A percentile compares a stretch with the other conserved stretches of the same genome.
Conservation (phyloP, 1,140 invertebrate genomes). For the Lordiphosa collinella region DNA sequence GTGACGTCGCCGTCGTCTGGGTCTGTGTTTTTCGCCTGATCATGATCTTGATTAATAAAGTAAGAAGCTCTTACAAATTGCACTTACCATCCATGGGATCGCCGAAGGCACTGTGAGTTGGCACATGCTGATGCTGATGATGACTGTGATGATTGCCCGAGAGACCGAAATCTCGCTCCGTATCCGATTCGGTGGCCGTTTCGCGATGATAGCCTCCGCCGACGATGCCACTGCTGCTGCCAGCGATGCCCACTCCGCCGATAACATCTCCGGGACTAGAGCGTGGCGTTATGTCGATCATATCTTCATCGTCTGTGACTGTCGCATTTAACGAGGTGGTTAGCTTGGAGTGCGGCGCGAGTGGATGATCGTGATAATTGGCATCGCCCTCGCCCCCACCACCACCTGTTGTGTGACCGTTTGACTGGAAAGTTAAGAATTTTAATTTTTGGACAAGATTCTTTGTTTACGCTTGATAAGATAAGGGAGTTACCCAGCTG, state of each 20-base stretch:
- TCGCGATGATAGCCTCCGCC: constrained; percentile 50
- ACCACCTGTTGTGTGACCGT: constrained; percentile 61
- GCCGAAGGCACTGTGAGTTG: constrained; percentile 78
- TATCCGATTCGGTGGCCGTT: constrained; percentile 68
- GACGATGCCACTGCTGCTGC: constrained; percentile 17
- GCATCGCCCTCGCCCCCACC: constrained; percentile 33
- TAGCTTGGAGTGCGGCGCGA: constrained; percentile 52
- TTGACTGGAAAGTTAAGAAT: constrained; percentile 47
- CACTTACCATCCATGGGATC: constrained; percentile 75
- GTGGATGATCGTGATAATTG: constrained; percentile 58
- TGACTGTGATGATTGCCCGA: constrained; percentile 40
- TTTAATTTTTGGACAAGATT: constrained; percentile 4
- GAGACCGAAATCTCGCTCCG: constrained; percentile 59
- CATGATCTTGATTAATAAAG: constrained; percentile 43
- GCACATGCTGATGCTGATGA: constrained; percentile 69
- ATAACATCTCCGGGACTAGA: constrained; percentile 71
- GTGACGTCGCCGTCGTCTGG: constrained; percentile 24
- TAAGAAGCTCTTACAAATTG: background rate
- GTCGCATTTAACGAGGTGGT: constrained; percentile 64
- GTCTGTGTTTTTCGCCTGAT: constrained; percentile 20
- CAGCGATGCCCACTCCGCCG: constrained; percentile 19
- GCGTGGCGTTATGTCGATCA: constrained; percentile 83
- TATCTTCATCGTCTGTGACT: constrained; percentile 83
- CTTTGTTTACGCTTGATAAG: constrained; percentile 63
- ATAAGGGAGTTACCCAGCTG: constrained; percentile 17